These are phyloP conservation scores for Oryzias curvinotus DNA, from an alignment of 2,113 vertebrate genomes.

Conservation along the genomic window DNA sequence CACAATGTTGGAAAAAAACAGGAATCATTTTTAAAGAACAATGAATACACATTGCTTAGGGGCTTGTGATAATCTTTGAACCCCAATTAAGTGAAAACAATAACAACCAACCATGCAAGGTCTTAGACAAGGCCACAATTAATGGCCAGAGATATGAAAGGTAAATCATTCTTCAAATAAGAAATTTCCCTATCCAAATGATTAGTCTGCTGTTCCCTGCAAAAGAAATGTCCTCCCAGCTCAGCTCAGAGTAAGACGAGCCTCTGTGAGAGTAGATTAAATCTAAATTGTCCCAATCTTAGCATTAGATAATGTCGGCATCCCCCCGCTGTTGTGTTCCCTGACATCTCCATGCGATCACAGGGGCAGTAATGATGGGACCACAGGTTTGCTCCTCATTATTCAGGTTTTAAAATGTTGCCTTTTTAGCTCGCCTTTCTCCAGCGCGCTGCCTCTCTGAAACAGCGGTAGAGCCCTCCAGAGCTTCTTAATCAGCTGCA, in stretches of 20 bases:
- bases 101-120: too few relatives aligned
- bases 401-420: slow-evolving; percentile 54
- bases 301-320: slow-evolving; percentile 39
- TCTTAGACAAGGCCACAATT: too few relatives aligned
- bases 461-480: slow-evolving; percentile 33
- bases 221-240: slow-evolving; percentile 38
- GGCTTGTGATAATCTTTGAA: too few relatives aligned
- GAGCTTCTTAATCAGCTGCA: slow-evolving; percentile 39
- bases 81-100: too few relatives aligned
- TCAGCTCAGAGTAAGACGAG: slow-evolving; percentile 49
- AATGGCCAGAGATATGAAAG: too few relatives aligned
- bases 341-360: slow-evolving; percentile 38
- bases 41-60: too few relatives aligned
- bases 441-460: slow-evolving; percentile 18
- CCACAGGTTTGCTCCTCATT: slow-evolving; percentile 52
- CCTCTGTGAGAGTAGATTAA: slow-evolving; percentile 53
- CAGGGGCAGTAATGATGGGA: slow-evolving; percentile 45
- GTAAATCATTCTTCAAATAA: not conserved
- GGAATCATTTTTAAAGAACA: too few relatives aligned
- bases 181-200: slow-evolving; percentile 2
- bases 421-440: slow-evolving; percentile 25
- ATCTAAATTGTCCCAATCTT: slow-evolving; percentile 70
- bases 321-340: slow-evolving; percentile 27
- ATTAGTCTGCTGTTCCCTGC: slow-evolving; percentile 37
- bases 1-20: too few relatives aligned